Base-by-base conservation (phyloP, 1,140 invertebrate genomes). In the Artemia franciscana region DNA sequence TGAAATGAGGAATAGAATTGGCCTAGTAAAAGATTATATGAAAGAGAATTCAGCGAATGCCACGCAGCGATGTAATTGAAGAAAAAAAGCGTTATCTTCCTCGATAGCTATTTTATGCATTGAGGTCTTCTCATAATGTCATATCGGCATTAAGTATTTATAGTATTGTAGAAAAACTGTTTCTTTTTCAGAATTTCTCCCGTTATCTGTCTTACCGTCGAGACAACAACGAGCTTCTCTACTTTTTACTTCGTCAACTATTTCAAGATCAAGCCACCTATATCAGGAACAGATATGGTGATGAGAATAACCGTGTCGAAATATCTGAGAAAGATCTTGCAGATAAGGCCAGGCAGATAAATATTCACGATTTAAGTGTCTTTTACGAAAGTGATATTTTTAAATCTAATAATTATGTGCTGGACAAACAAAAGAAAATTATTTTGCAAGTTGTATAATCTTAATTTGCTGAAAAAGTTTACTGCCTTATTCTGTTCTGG, bases 381-480 rank as follows among this genome's bases (percentile, higher is more conserved):
- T 98, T 98, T 73, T 98, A 92, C 69, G 83, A 90, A 24, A 95
- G 91, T 68, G 81, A 86, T 58, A 78, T 95, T 66, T 98, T 98
- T 73, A 83, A 82, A 69, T 77, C 78, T n/a, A 95, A 97, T 72
- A 83, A 87, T 68, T 98, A 91, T 69, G 75, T 78, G 4, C 92
- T 91, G 68, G 90, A 97, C 74, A 65, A 79, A 18, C 85, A 83
- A 68, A 78, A 84, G 27, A 91, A 88, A 70, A 75, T 86, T 26
- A 93, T 97, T 69, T 74, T 91, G 61, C 89, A 95, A 71, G 81
- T 81, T 15, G 74, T 91, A 9, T 76, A 64, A 18, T 67, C n/a
- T n/a, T n/a, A n/a, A n/a, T n/a, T n/a, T n/a, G n/a, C n/a, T n/a
- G n/a, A n/a, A n/a, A n/a, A n/a, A n/a, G n/a, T n/a, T n/a, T n/a